Conservation (phyloP, 2,113 vertebrate genomes). For the Pseudopodoces humilis region DNA sequence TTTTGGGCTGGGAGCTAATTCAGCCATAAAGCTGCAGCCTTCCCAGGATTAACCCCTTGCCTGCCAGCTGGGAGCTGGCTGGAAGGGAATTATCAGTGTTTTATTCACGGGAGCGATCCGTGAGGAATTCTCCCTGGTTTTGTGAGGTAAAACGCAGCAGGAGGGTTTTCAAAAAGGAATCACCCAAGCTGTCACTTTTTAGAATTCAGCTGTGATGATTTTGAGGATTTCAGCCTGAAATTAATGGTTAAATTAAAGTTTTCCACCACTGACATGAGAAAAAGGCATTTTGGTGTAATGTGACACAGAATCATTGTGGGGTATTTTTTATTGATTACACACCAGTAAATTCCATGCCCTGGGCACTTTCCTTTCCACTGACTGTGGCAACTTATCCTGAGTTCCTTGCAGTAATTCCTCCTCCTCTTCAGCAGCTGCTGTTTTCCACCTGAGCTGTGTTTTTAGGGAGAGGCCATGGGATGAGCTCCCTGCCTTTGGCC, state of each 20-base stretch:
- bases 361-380: background rate
- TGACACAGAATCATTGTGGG: background rate
- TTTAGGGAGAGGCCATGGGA: fast-evolving
- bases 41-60: constrained; percentile 35
- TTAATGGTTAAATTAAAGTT: background rate
- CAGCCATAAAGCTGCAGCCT: background rate
- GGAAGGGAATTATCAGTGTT: fast-evolving
- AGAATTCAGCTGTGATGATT: background rate
- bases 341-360: background rate
- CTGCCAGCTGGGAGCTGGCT: background rate
- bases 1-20: constrained; percentile 35
- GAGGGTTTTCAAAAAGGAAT: background rate
- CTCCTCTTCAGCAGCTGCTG: background rate
- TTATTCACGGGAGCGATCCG: fast-evolving
- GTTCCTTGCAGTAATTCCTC: background rate
- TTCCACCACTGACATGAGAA: background rate
- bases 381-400: background rate
- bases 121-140: background rate
- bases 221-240: background rate
- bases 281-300: background rate
- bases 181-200: background rate
- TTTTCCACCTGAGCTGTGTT: background rate
- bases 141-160: fast-evolving
- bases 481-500: background rate
- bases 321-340: background rate